Evolutionary conservation across 2,888 invertebrate genomes (phyloP).

Genomic region (Deilephila elpenor): DNA sequence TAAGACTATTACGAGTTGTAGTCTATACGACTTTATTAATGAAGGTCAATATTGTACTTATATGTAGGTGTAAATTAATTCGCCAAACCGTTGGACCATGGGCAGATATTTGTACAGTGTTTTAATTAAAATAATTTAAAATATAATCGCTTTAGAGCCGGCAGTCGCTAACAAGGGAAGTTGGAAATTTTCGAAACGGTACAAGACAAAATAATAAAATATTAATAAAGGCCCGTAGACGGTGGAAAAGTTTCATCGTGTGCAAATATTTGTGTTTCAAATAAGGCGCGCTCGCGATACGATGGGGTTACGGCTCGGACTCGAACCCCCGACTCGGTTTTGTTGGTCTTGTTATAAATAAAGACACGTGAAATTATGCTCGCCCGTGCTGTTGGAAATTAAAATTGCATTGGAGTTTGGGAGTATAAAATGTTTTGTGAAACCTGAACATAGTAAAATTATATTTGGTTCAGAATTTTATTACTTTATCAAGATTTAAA

Average conservation of each 20-base stretch:
- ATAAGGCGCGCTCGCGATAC: slow-evolving; percentile 78
- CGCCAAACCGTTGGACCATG: slow-evolving; percentile 49
- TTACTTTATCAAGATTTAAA: too few relatives aligned
- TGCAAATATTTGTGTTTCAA: slow-evolving; percentile 84
- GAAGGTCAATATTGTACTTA: slow-evolving; percentile 7
- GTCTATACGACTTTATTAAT: background rate
- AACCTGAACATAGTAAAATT: background rate
- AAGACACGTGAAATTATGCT: slow-evolving; percentile 29
- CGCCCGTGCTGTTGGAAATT: slow-evolving; percentile 4
- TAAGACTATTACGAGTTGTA: too few relatives aligned
- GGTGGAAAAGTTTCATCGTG: slow-evolving; percentile 78
- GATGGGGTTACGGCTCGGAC: slow-evolving; percentile 67
- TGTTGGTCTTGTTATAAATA: slow-evolving; percentile 39
- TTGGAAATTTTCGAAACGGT: slow-evolving; percentile 76
- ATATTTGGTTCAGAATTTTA: background rate
- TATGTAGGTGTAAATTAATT: slow-evolving; percentile 11
- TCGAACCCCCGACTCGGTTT: slow-evolving; percentile 53
- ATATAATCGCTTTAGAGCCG: slow-evolving; percentile 83
- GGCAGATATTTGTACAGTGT: slow-evolving; percentile 77
- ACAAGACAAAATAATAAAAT: slow-evolving; percentile 85
- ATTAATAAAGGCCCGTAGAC: slow-evolving; percentile 83
- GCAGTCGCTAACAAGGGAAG: slow-evolving; percentile 80
- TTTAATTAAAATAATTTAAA: slow-evolving; percentile 85
- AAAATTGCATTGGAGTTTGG: slow-evolving; percentile 16
- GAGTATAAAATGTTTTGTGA: background rate